Percentiles rank a stretch among this genome's conserved stretches.
These are phyloP conservation scores for Sebastolobus altivelis DNA, from an alignment of 2,797 vertebrate genomes.

Conservation along the genomic window DNA sequence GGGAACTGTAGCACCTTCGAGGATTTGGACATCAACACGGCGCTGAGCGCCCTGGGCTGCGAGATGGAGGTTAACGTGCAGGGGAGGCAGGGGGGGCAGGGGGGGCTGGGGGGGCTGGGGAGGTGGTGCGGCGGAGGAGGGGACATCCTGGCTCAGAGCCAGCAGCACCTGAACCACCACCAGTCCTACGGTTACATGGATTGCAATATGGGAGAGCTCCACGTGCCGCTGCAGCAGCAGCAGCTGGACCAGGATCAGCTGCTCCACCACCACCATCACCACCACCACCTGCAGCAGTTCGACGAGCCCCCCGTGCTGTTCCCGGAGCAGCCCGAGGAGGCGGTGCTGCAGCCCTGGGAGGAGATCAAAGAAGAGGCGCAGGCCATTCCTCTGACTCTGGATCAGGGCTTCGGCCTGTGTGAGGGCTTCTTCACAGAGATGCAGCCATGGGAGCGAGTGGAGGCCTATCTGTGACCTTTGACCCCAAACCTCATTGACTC, in stretches of 20 bases:
- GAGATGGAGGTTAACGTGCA: slow-evolving; percentile 84
- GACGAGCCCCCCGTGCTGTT: slow-evolving; percentile 83
- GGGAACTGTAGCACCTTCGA: slow-evolving; percentile 89
- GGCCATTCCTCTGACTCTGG: slow-evolving; percentile 82
- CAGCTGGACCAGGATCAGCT: slow-evolving; percentile 79
- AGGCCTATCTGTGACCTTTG: slow-evolving; percentile 82
- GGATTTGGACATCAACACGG: slow-evolving; percentile 90
- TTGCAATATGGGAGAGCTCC: slow-evolving; percentile 75
- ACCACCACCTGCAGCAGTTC: slow-evolving; percentile 80
- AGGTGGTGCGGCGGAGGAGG: slow-evolving; percentile 78
- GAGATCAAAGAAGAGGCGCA: slow-evolving; percentile 88
- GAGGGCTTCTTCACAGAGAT: slow-evolving; percentile 89
- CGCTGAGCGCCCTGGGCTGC: slow-evolving; percentile 87
- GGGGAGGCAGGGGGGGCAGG: slow-evolving; percentile 77
- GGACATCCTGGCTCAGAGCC: slow-evolving; percentile 64
- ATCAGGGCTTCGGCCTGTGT: slow-evolving; percentile 84
- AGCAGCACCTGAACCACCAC: slow-evolving; percentile 72
- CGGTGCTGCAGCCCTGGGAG: slow-evolving; percentile 85
- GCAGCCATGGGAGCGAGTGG: slow-evolving; percentile 87
- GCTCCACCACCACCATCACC: slow-evolving; percentile 59
- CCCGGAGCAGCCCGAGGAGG: slow-evolving; percentile 79
- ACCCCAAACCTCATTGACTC: slow-evolving; percentile 31
- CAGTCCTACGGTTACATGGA: slow-evolving; percentile 82
- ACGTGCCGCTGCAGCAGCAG: slow-evolving; percentile 66
- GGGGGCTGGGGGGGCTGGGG: slow-evolving; percentile 71